Evolutionary conservation across 2,888 invertebrate genomes (phyloP).

Genomic region (Alcis repandata): DNA sequence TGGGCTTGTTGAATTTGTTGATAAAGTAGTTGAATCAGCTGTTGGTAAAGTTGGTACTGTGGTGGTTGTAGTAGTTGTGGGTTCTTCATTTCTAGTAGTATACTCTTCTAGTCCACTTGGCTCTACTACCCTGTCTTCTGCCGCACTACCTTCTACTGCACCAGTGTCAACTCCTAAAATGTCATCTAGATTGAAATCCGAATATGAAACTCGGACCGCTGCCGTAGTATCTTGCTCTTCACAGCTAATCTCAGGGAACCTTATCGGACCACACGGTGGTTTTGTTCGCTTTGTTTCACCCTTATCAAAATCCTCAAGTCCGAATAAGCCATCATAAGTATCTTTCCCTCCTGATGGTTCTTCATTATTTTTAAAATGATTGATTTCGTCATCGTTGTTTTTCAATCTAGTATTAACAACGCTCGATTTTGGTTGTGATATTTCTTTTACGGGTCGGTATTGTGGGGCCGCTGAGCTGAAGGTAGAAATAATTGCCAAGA

Average conservation of each 20-base stretch:
- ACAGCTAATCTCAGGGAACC: constrained; percentile 34
- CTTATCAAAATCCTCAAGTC: not conserved
- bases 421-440: not conserved
- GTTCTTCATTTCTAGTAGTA: not conserved
- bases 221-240: constrained; percentile 18
- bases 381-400: not conserved
- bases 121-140: too few species aligned
- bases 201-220: not conserved
- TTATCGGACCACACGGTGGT: constrained; percentile 28
- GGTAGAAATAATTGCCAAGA: constrained; percentile 1
- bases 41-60: not conserved
- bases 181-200: constrained; percentile 6
- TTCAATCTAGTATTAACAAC: not conserved
- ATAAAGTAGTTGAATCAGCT: not conserved
- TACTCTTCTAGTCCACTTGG: not conserved
- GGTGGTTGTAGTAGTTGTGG: not conserved
- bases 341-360: constrained; percentile 10
- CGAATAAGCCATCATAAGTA: not conserved
- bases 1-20: not conserved
- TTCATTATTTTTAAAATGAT: not conserved
- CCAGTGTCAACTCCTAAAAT: not conserved
- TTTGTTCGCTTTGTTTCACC: constrained; percentile 1
- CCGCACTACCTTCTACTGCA: not conserved
- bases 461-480: constrained; percentile 4
- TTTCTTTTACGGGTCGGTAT: not conserved